Evolutionary conservation across 2,113 vertebrate genomes (phyloP), one percentile per base, ranked within the genome.

Genomic region (Hippocampus abdominalis): DNA sequence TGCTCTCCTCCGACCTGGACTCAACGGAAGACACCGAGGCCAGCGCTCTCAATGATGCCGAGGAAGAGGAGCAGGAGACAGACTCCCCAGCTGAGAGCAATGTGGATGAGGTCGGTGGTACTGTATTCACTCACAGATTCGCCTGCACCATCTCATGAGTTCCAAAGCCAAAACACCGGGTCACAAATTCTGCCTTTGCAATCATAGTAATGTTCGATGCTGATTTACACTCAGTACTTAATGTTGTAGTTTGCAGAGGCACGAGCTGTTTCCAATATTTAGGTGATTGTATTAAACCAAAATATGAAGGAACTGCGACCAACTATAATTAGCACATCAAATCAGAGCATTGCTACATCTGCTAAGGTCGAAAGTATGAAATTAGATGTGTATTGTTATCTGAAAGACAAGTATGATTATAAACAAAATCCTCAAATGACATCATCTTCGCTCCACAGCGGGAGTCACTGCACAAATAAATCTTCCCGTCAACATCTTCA

Each of bases 1-100:
- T 93, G 92, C 74, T 89, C 75, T 90, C 89, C 71, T 76, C 88
- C 70, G 90, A 90, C 61, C 79, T 71, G 89, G 90, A 92, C 74
- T 81, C 81, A 83, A 86, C 87, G 73, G 92, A 89, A 82, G 89
- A 91, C 74, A 76, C 89, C n/a, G 86, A 75, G 76, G 80, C 81
- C 67, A 84, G 76, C 59, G 85, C 81, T 82, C 76, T 84, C 29
- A 81, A 77, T 74, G 86, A 84, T 69, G 82, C 76, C 60, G 88
- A 79, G 44, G 68, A 60, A 27, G 66, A 73, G 42, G 60, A 64
- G 53, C 72, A 71, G 65, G 85, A 78, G 60, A 80, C 68, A 70
- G 88, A 85, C 48, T 86, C 86, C 71, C 84, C 90, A 40, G 82
- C 76, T 67, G 82, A 79, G 66, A 80, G 89, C 67, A 87, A 89